Evolutionary conservation across 2,797 vertebrate genomes (phyloP).

Genomic region (Rousettus madagascariensis): DNA sequence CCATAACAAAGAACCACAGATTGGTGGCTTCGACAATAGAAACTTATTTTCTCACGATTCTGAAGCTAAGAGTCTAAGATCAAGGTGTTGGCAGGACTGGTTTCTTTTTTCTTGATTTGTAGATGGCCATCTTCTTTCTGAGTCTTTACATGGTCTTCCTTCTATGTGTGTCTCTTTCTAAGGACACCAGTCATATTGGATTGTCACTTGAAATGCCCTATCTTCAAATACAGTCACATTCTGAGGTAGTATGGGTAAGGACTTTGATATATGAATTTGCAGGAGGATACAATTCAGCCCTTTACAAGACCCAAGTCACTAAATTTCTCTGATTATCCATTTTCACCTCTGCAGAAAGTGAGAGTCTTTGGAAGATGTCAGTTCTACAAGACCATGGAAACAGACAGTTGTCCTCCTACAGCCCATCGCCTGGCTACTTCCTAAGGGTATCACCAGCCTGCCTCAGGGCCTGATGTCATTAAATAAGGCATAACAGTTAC

Average conservation of each 20-base stretch:
- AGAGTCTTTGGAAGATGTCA: background rate
- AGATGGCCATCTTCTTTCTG: background rate
- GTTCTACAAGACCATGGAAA: background rate
- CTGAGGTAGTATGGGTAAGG: background rate
- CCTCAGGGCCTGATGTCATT: background rate
- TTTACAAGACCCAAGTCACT: background rate
- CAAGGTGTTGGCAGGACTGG: background rate
- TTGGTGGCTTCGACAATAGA: background rate
- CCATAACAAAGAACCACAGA: background rate
- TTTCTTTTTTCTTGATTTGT: background rate
- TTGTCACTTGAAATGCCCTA: background rate
- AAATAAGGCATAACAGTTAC: background rate
- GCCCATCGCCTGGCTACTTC: background rate
- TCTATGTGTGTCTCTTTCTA: background rate
- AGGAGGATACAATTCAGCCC: background rate
- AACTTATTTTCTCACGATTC: background rate
- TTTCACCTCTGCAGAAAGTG: background rate
- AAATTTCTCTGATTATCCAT: background rate
- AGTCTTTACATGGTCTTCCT: background rate
- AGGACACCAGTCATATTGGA: background rate
- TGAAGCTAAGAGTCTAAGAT: background rate
- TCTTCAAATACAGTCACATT: too few species aligned
- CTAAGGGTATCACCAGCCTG: background rate
- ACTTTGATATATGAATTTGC: background rate
- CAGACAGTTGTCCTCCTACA: background rate